Evolutionary conservation across 2,797 vertebrate genomes (phyloP).

Genomic region (Xiphorhynchus erythropygius): DNA sequence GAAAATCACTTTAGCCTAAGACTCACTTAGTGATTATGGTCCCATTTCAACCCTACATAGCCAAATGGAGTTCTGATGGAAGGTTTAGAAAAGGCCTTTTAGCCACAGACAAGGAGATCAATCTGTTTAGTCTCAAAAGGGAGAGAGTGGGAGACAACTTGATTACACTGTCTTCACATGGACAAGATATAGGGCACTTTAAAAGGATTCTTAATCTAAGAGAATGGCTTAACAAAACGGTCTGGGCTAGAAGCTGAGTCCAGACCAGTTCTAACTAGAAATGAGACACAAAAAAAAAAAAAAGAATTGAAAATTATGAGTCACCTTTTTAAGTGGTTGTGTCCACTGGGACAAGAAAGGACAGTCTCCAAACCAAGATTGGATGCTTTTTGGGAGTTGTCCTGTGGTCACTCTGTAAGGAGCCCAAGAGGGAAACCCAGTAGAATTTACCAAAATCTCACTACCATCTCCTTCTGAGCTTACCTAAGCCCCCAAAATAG

Average conservation of each 20-base stretch:
- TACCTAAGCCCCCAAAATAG: neutral
- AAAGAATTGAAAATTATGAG: rapidly evolving
- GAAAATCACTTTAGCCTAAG: slow-evolving; percentile 38
- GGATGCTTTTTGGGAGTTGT: neutral
- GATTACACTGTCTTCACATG: slow-evolving; percentile 22
- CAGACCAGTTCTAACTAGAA: neutral
- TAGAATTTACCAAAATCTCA: neutral
- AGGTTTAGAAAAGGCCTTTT: slow-evolving; percentile 41
- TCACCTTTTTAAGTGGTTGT: neutral
- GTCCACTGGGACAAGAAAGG: neutral
- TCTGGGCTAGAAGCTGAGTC: neutral
- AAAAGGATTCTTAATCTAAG: neutral
- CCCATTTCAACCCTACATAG: neutral
- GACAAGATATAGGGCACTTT: neutral
- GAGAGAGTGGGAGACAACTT: slow-evolving; percentile 4
- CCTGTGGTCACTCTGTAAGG: neutral
- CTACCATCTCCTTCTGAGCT: neutral
- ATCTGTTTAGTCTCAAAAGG: slow-evolving; percentile 18
- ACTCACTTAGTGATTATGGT: slow-evolving; percentile 15
- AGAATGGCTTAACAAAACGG: neutral
- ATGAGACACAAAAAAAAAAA: rapidly evolving
- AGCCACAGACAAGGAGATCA: slow-evolving; percentile 37
- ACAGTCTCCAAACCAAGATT: neutral
- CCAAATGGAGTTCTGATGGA: slow-evolving; percentile 17
- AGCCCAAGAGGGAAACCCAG: neutral